Evolutionary conservation across 2,888 invertebrate species (phyloP).

Genomic region (Pedicia rivosa): DNA sequence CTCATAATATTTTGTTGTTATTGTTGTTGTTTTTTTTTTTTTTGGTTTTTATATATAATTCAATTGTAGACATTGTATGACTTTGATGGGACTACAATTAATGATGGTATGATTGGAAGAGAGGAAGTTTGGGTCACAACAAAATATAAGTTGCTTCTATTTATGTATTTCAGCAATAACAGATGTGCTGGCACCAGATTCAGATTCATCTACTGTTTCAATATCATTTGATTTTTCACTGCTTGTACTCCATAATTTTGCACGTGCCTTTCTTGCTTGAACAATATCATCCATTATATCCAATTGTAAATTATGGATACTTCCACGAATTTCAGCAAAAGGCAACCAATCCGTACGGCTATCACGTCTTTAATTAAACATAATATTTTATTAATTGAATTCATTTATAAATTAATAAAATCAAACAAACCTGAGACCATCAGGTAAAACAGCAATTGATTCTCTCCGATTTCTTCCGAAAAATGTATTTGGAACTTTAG

Average conservation of each 20-base stretch:
- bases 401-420: conserved; percentile 10
- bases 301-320: conserved; percentile 66
- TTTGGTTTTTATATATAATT: too few species aligned
- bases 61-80: too few species aligned
- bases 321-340: conserved; percentile 54
- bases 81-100: conserved; percentile 13
- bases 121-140: conserved; percentile 36
- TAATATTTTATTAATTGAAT: neutral
- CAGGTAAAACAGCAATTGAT: conserved; percentile 64
- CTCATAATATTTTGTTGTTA: too few species aligned
- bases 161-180: conserved; percentile 49
- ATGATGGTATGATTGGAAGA: conserved; percentile 31
- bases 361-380: conserved; percentile 23
- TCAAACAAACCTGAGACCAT: conserved; percentile 32
- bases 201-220: conserved; percentile 52
- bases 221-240: conserved; percentile 69
- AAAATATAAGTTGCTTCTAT: conserved; percentile 55
- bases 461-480: conserved; percentile 67
- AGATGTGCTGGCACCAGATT: conserved; percentile 31
- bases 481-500: conserved; percentile 57
- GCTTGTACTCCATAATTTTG: conserved; percentile 73
- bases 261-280: conserved; percentile 61
- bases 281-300: conserved; percentile 84
- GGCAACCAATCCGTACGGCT: conserved; percentile 43
- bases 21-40: too few species aligned